phyloP scores from a whole-genome alignment of 2,888 invertebrate genomes.

The Linnaemya vulpina region DNA sequence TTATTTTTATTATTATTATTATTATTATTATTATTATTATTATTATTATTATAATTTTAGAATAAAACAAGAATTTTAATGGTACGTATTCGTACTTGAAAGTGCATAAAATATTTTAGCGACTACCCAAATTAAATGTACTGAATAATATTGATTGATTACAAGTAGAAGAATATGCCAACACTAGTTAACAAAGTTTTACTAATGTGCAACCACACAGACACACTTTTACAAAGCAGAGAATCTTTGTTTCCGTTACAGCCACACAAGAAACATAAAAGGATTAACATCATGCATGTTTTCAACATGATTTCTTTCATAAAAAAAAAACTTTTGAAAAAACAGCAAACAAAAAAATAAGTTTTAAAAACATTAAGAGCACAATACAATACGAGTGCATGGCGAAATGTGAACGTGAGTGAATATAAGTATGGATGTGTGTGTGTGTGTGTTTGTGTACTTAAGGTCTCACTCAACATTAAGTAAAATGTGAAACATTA shows the following conservation, averaged over 20 bases:
- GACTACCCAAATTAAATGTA: no score
- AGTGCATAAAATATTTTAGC: no score
- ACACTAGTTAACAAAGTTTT: not conserved
- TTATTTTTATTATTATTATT: no score
- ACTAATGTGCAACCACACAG: not conserved
- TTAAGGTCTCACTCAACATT: conserved; percentile 45
- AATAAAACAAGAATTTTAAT: no score
- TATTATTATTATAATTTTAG: no score
- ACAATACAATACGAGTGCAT: not conserved
- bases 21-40: no score
- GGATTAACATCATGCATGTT: conserved; percentile 45
- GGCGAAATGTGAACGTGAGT: not conserved
- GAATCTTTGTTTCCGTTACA: conserved; percentile 4
- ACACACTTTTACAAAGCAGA: not conserved
- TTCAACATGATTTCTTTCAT: conserved; percentile 47
- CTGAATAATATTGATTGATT: no score
- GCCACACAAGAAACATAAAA: conserved; percentile 27
- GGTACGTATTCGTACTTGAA: no score
- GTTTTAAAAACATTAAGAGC: not conserved
- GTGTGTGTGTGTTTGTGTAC: no score
- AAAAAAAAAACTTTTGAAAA: conserved; percentile 23
- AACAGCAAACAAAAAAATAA: not conserved
- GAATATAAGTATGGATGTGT: not conserved
- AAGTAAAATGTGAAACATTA: conserved; percentile 37
- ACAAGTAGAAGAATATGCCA: no score